Evolutionary conservation across 37 sponge, comb jelly and placozoan species (phyloP).

Genomic region (Beroe forskalii): DNA sequence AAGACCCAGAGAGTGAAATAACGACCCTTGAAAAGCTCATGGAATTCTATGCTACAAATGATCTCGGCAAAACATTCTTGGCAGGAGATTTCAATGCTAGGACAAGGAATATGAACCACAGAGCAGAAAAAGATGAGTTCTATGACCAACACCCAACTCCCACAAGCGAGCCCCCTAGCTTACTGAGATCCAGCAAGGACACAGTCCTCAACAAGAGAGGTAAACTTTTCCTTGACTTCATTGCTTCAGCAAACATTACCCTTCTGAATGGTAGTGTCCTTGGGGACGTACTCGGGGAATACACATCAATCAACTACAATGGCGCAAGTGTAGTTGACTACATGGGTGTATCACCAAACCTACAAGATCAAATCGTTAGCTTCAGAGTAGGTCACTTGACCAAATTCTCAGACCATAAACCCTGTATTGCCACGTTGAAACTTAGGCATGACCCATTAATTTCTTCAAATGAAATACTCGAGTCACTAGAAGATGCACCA

Average conservation of each 20-base stretch:
- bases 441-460: background rate
- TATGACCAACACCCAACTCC: background rate
- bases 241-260: no score
- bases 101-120: no score
- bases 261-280: background rate
- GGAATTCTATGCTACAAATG: no score
- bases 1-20: no score
- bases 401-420: background rate
- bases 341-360: no score
- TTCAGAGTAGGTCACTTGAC: background rate
- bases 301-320: constrained; percentile 9
- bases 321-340: no score
- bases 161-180: background rate
- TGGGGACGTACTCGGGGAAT: no score
- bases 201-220: background rate
- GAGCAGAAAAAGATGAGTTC: background rate
- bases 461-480: background rate
- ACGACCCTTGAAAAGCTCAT: no score
- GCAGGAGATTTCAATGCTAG: no score
- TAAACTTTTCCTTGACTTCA: background rate
- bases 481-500: constrained; percentile 11
- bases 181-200: background rate
- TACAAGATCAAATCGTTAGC: no score
- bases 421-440: background rate
- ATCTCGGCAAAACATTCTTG: no score